Base-by-base conservation (phyloP, 2,797 vertebrate genomes). In the Erithacus rubecula region DNA sequence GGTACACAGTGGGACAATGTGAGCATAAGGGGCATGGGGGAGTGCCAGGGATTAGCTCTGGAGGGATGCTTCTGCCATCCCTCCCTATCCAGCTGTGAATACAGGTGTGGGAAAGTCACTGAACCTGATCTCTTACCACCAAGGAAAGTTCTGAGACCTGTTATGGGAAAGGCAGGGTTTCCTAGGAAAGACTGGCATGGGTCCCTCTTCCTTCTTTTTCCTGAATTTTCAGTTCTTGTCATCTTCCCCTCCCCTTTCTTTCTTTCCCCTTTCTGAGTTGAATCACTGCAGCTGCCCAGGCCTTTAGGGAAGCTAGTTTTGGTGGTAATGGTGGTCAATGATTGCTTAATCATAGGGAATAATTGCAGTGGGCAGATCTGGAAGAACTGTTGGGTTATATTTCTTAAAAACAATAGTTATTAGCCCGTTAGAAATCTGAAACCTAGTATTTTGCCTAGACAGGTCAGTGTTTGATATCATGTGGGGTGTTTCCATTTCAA, bases 1-100 rank as follows among this genome's bases (percentile, higher is more conserved):
- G 16, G 36, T 10, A 39, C 15, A 14, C 14, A 15, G 32, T 0
- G 0, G 34, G 0, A 18, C 12, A 17, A 20, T 52, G 21, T 60
- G 37, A 47, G 47, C 3, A 1, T 44, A 32, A 18, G 36, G 37
- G 23, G 16, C 41, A 26, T 32, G 24, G 20, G 14, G 5, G 14
- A 41, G 18, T 4, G 2, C 29, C 41, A 68, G 29, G 46, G 55
- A 39, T 10, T 8, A 41, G 24, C 37, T 71, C 36, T 63, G 39
- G 22, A 71, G 15, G 4, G 11, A 36, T 62, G 11, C 22, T 49
- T 58, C 46, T 91, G 22, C 53, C 12, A 11, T 62, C 32, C 9
- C 9, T 74, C 15, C 17, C 24, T 29, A 5, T 60, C 60, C 20
- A 18, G 1, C 19, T 79, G 53, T 49, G 63, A 75, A 8, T 70